Evolutionary conservation across 2,888 invertebrate species (phyloP), one percentile per base, ranked within the genome.

Genomic region (Listrodromus nycthemerus): DNA sequence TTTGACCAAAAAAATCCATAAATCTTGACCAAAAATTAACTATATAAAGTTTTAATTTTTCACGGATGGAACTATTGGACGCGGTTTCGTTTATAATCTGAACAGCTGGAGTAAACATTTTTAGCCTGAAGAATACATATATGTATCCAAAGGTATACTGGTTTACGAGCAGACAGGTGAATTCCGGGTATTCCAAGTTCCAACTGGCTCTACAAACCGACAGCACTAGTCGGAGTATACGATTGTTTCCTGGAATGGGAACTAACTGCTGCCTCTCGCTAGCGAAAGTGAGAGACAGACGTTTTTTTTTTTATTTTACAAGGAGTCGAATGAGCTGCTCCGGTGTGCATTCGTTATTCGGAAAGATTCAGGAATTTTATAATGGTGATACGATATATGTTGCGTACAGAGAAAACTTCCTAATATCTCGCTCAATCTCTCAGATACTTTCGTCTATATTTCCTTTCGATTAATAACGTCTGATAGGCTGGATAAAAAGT

Each of bases 181-280:
- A 88, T 89, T 89, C 88, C 89, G 82, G 85, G 88, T 89, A 88
- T 83, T 82, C 67, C 77, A 74, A 82, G 78, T 74, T 78, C 19
- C 78, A 74, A 30, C 74, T 70, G 33, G 70, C 16, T 84, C 77
- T 80, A 55, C 82, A 80, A 80, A 71, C 74, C 79, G 78, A 78
- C 76, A 76, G 58, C 50, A 73, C 77, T 67, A 50, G 55, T 75
- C 80, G 74, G 55, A 78, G 85, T 63, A 81, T 86, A 86, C 90
- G 70, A 90, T 90, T 90, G 91, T 92, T 92, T 91, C 92, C 89
- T 82, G 87, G 88, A 92, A 92, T 90, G 91, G 89, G 91, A 91
- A 91, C 81, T 78, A 74, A 77, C 76, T 66, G 82, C 73, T 45
- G 63, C 83, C 73, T 83, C 80, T 80, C 80, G 76, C 78, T 63